These are phyloP conservation scores for Psilopsiagon aurifrons DNA, from an alignment of 2,113 vertebrate species.

Conservation along the genomic window DNA sequence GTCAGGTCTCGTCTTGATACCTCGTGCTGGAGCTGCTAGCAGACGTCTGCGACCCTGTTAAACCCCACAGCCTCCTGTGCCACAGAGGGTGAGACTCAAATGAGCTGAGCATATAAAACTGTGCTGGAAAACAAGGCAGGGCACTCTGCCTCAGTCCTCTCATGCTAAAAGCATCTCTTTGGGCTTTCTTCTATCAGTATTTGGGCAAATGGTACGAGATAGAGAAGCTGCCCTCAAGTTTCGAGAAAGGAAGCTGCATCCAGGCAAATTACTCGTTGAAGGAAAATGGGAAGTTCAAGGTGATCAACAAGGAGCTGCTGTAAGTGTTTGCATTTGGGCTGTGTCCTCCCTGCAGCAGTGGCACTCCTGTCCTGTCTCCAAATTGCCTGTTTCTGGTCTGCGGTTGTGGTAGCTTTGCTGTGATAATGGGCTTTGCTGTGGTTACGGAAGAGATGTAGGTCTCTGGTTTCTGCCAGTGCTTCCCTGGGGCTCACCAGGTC, in stretches of 20 bases:
- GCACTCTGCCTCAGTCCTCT: not conserved
- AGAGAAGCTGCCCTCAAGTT: conserved; percentile 78
- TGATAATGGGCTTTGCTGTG: not conserved
- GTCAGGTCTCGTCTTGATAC: not conserved
- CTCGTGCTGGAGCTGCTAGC: not conserved
- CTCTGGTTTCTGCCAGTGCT: not conserved
- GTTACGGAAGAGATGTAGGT: not conserved
- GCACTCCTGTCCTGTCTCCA: not conserved
- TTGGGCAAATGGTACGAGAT: conserved; percentile 87
- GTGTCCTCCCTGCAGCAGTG: not conserved
- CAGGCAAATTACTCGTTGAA: conserved; percentile 79
- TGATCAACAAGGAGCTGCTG: conserved; percentile 80
- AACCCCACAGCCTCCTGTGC: fast-evolving
- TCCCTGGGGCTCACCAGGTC: not conserved
- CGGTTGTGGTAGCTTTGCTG: not conserved
- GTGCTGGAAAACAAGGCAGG: fast-evolving
- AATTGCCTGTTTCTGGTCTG: not conserved
- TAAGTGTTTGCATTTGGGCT: conserved; percentile 6
- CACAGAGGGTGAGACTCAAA: fast-evolving
- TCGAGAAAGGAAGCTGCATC: conserved; percentile 81
- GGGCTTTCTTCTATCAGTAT: conserved; percentile 74
- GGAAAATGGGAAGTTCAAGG: conserved; percentile 79
- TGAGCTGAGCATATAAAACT: fast-evolving
- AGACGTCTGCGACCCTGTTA: fast-evolving
- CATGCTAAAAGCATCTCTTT: not conserved